Conservation (phyloP, 2,888 invertebrate species). For the Lampropteryx suffumata region DNA sequence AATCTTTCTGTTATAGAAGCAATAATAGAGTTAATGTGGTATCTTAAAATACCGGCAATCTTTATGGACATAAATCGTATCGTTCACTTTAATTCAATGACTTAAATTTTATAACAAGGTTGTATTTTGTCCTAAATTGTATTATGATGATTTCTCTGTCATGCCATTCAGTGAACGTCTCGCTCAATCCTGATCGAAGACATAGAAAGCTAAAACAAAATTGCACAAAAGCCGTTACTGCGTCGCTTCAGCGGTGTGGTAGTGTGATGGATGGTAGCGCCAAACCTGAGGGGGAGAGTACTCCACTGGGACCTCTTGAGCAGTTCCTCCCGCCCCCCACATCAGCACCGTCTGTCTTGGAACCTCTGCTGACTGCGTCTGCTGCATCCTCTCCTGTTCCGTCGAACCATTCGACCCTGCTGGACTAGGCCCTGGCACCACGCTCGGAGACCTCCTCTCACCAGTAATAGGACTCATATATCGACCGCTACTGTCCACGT, state of each 20-base stretch:
- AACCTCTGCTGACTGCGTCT: slow-evolving; percentile 78
- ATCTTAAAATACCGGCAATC: too few relatives aligned
- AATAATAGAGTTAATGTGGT: too few relatives aligned
- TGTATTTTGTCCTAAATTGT: too few relatives aligned
- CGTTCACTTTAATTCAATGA: too few relatives aligned
- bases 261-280: slow-evolving; percentile 77
- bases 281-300: slow-evolving; percentile 80
- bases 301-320: slow-evolving; percentile 73
- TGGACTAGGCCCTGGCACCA: slow-evolving; percentile 76
- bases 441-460: slow-evolving; percentile 85
- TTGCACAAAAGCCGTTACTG: slow-evolving; percentile 65
- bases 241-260: slow-evolving; percentile 79
- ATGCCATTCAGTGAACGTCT: not conserved
- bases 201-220: slow-evolving; percentile 34
- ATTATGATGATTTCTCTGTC: not conserved
- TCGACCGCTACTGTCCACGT: slow-evolving; percentile 82
- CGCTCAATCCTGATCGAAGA: not conserved
- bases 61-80: too few relatives aligned
- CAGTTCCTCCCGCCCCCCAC: slow-evolving; percentile 89
- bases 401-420: slow-evolving; percentile 72
- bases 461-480: slow-evolving; percentile 85
- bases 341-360: slow-evolving; percentile 95
- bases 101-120: too few relatives aligned
- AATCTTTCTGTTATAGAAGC: too few relatives aligned
- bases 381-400: slow-evolving; percentile 70